These are phyloP conservation scores for Poecilia wingei DNA, from an alignment of 2,797 vertebrate species.

Conservation along the genomic window DNA sequence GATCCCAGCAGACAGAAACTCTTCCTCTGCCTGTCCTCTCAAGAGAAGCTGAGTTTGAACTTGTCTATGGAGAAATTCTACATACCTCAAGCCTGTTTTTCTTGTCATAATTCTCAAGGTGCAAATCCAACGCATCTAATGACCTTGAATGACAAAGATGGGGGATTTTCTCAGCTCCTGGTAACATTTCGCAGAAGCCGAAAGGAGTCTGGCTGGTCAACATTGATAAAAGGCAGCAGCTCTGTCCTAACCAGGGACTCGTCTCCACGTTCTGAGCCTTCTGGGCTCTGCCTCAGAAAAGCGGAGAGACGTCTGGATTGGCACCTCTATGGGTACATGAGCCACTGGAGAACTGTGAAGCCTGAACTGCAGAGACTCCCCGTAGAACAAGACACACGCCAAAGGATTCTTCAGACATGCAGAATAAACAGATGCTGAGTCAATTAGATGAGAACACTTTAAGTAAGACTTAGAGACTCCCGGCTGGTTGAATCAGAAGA, in stretches of 20 bases:
- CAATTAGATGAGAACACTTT: constrained; percentile 50
- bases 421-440: constrained; percentile 48
- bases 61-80: constrained; percentile 41
- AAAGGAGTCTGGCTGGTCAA: constrained; percentile 75
- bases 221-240: constrained; percentile 76
- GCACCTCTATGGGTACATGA: constrained; percentile 63
- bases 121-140: constrained; percentile 46
- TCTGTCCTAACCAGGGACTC: constrained; percentile 71
- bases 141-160: constrained; percentile 76
- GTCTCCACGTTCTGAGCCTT: constrained; percentile 41
- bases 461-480: constrained; percentile 28
- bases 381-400: constrained; percentile 43
- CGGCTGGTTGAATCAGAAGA: constrained; percentile 30
- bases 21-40: constrained; percentile 35
- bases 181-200: constrained; percentile 51
- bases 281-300: constrained; percentile 54
- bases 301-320: constrained; percentile 64
- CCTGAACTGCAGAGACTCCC: constrained; percentile 58
- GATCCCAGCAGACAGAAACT: constrained; percentile 9
- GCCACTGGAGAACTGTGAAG: constrained; percentile 48
- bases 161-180: constrained; percentile 70
- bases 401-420: constrained; percentile 60
- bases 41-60: constrained; percentile 40
- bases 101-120: constrained; percentile 74
- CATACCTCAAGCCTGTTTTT: constrained; percentile 75